Percentiles rank a stretch among this genome's conserved stretches.
Evolutionary conservation across 2,888 invertebrate genomes (phyloP).

Genomic region (Drymonia ruficornis): DNA sequence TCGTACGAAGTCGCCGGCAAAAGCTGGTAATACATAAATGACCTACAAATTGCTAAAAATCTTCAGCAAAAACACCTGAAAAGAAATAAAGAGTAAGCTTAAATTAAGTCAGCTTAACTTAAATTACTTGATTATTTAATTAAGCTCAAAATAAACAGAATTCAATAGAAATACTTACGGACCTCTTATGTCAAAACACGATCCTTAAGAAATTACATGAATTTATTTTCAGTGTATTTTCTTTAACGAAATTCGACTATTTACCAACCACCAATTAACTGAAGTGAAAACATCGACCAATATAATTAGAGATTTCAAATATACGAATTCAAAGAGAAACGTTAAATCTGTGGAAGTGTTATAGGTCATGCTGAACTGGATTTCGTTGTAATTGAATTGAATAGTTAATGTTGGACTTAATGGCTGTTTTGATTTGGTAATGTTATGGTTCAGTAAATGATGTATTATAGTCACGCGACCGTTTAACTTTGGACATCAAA

Average conservation of each 20-base stretch:
- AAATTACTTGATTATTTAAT: no score
- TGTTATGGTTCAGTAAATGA: constrained; percentile 27
- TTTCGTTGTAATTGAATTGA: constrained; percentile 25
- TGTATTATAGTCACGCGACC: constrained; percentile 28
- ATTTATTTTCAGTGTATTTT: neutral
- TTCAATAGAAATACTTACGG: no score
- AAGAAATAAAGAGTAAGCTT: no score
- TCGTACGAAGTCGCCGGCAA: no score
- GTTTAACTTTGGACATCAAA: neutral
- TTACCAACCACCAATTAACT: constrained; percentile 10
- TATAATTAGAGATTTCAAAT: constrained; percentile 8
- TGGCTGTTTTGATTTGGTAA: constrained; percentile 20
- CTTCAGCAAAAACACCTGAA: no score
- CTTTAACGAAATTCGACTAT: neutral
- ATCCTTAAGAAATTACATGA: neutral
- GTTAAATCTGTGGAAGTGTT: constrained; percentile 5
- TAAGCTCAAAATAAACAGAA: neutral
- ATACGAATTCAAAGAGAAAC: constrained; percentile 8
- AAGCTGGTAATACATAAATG: no score
- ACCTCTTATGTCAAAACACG: neutral
- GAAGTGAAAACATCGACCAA: constrained; percentile 12
- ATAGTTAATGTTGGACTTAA: constrained; percentile 23
- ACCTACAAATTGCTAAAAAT: no score
- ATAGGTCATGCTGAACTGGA: constrained; percentile 12
- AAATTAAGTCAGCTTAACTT: no score